Base-by-base conservation (phyloP, 2,888 invertebrate genomes). In the Amblyjoppa proteus region DNA sequence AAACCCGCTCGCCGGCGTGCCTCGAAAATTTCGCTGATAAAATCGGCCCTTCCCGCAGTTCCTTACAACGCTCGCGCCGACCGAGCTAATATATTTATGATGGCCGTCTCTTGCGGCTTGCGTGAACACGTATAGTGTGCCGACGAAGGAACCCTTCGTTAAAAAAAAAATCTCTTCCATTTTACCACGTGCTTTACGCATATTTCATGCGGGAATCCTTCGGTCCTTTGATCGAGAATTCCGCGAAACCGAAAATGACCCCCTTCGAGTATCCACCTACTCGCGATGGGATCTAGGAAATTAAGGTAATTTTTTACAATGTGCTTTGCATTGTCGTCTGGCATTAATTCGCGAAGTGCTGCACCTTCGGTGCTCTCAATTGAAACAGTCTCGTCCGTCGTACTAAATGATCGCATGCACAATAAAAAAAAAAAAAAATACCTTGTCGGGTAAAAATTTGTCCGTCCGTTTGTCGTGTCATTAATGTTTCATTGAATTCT, bases 21-120 rank as follows among this genome's bases (percentile, higher is more conserved):
- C 90, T 89, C 90, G 89, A 92, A 93, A 87, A 92, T 92, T 91
- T 91, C 88, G 87, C 87, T 91, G 93, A 93, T 93, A 93, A 92
- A 92, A 92, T 92, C 92, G 89, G 88, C 89, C 89, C 83, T 81
- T 87, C 87, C 81, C 76, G 84, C 82, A 58, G 80, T 71, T 69
- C 66, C 64, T 58, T 25, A 20, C 66, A 87, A 83, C 84, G 84
- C 89, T 89, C 85, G 87, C 77, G 68, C 88, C 90, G 85, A 83
- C 88, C 89, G 58, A 77, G 81, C 84, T 87, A 91, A 92, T 92
- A 91, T 91, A 92, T 92, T 92, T 92, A 91, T 91, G 90, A 92
- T 92, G 91, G 91, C 90, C 90, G 90, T 87, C 87, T 87, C 85
- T 75, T 56, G 74, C 49, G 58, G 70, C 81, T 71, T 75, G 75